These are phyloP conservation scores for Dilophus febrilis DNA, from an alignment of 2,888 invertebrate species.

Conservation along the genomic window DNA sequence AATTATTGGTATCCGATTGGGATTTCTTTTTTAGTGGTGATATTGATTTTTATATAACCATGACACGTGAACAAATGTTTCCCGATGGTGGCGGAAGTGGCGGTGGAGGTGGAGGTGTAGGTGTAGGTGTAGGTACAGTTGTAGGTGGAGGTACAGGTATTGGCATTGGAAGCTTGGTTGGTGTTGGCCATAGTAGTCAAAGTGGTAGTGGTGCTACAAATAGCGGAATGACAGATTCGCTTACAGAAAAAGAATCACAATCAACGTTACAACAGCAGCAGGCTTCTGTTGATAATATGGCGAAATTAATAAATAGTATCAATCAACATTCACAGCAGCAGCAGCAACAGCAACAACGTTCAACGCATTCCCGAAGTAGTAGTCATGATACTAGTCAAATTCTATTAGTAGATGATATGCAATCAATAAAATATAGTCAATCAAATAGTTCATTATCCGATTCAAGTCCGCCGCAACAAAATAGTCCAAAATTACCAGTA, in stretches of 20 bases:
- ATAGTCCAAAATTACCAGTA: constrained; percentile 57
- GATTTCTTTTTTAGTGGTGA: constrained; percentile 60
- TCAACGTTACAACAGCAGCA: constrained; percentile 17
- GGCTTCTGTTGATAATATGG: too few relatives aligned
- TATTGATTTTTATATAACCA: constrained; percentile 50
- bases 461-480: constrained; percentile 48
- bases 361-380: constrained; percentile 36
- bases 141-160: constrained; percentile 19
- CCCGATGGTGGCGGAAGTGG: constrained; percentile 24
- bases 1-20: constrained; percentile 65
- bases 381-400: constrained; percentile 41
- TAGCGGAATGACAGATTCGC: too few relatives aligned
- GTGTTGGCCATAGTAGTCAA: constrained; percentile 21
- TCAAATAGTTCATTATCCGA: constrained; percentile 52
- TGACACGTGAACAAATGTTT: constrained; percentile 38
- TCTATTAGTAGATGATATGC: constrained; percentile 30
- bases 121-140: constrained; percentile 6
- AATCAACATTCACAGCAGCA: constrained; percentile 19
- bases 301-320: constrained; percentile 16
- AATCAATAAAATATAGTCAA: constrained; percentile 38
- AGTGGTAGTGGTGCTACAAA: too few relatives aligned
- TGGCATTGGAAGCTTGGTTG: constrained; percentile 12
- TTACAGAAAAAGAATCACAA: too few relatives aligned
- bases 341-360: constrained; percentile 9
- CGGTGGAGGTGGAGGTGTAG: constrained; percentile 12